Evolutionary conservation across 2,888 invertebrate species (phyloP), one percentile per base, ranked within the genome.

Genomic region (Blomia tropicalis): DNA sequence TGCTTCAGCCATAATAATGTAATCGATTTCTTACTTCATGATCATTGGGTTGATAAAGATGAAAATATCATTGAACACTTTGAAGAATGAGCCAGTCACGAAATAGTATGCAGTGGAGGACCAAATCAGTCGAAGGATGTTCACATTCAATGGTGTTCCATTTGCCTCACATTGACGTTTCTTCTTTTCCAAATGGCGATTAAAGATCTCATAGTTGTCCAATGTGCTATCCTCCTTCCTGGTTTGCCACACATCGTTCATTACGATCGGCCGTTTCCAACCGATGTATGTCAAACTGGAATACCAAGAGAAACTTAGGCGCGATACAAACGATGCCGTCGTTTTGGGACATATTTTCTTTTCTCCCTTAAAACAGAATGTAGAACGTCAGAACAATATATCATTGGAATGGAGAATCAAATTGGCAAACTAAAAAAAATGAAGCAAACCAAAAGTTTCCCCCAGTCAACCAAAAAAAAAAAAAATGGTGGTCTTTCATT

Each of bases 1-100:
- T 4, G 19, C n/a, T 11, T 7, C 5, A 4, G 17, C 17, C n/a
- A n/a, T n/a, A n/a, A n/a, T n/a, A n/a, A n/a, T n/a, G n/a, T n/a
- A n/a, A 67, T 76, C 76, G 66, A 23, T 5, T 11, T 5, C 5
- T 62, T 64, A 70, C 69, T 64, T 68, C 43, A 71, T 70, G 32
- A 77, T 67, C 64, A 72, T 68, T 17, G 77, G 77, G 65, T 72
- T 73, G 54, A 72, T 68, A 70, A 77, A 77, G 64, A 73, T 70
- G 14, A 75, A 66, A 25, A 74, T 61, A 68, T 76, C 76, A 67
- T 72, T 72, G 4, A 72, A 44, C 2, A 76, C 66, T 66, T 76
- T 76, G 62, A 71, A 71, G 36, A 71, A 67, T 5, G 73, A 71
- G 29, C 73, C 71, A 2, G 70, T 60, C 2, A 74, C 60, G 65